Evolutionary conservation across 2,113 vertebrate genomes (phyloP).

Genomic region (Epinephelus cyanopodus): DNA sequence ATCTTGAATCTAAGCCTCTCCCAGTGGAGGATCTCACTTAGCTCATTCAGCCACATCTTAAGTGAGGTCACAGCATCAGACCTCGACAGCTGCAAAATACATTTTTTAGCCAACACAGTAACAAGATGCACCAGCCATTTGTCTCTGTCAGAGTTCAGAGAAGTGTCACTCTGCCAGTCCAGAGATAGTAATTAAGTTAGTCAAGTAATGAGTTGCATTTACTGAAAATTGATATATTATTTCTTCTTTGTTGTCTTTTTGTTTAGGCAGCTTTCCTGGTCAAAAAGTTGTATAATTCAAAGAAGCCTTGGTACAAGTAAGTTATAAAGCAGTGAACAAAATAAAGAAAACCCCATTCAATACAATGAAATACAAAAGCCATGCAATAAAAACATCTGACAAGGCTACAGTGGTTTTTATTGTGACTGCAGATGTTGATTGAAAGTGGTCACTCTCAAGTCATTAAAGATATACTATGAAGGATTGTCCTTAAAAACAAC

Average conservation of each 20-base stretch:
- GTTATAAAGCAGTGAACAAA: not conserved
- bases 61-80: too few relatives aligned
- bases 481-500: too few relatives aligned
- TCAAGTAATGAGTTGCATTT: not conserved
- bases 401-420: not conserved
- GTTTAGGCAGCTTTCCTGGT: conserved; percentile 75
- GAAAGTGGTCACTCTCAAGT: not conserved
- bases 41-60: not conserved
- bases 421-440: not conserved
- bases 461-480: not conserved
- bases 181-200: not conserved
- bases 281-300: conserved; percentile 28
- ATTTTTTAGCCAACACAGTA: too few relatives aligned
- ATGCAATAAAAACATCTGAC: not conserved
- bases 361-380: not conserved
- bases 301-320: conserved; percentile 57
- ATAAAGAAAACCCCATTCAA: not conserved
- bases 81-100: too few relatives aligned
- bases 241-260: not conserved
- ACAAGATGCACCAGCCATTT: too few relatives aligned
- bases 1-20: not conserved
- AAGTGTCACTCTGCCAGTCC: too few relatives aligned
- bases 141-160: too few relatives aligned
- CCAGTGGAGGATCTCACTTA: not conserved
- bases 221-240: not conserved